Evolutionary conservation across 2,888 invertebrate genomes (phyloP).

Genomic region (Drymonia ruficornis): DNA sequence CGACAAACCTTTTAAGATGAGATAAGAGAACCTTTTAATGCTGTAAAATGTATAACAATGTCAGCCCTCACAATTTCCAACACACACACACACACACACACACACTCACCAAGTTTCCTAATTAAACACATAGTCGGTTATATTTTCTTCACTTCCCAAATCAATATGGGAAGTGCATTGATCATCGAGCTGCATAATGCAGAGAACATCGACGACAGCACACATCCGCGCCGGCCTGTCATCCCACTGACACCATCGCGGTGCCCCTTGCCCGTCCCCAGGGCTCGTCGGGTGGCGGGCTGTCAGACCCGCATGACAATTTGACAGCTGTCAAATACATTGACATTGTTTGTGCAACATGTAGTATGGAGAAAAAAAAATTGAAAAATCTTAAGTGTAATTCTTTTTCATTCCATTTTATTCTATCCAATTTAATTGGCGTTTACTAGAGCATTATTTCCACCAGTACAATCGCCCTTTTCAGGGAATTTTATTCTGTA

Average conservation of each 20-base stretch:
- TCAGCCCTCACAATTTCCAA: too few relatives aligned
- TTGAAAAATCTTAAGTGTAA: neutral
- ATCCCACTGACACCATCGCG: constrained; percentile 19
- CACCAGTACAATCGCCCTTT: too few relatives aligned
- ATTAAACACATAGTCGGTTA: neutral
- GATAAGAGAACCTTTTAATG: too few relatives aligned
- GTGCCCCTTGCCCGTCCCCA: constrained; percentile 11
- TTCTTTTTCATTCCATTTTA: neutral
- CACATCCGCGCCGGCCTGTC: constrained; percentile 26
- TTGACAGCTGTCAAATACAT: constrained; percentile 24
- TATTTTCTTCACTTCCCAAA: neutral
- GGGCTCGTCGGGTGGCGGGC: constrained; percentile 31
- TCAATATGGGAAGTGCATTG: neutral
- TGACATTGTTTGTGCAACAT: constrained; percentile 21
- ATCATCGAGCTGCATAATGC: neutral
- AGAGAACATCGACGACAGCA: constrained; percentile 30
- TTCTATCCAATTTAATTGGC: neutral
- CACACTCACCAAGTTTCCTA: too few relatives aligned
- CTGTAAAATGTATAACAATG: too few relatives aligned
- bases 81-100: too few relatives aligned
- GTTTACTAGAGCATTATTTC: too few relatives aligned
- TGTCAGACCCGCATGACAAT: constrained; percentile 28
- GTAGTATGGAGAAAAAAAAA: constrained; percentile 7
- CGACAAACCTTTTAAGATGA: too few relatives aligned
- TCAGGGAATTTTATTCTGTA: too few relatives aligned